Base-by-base conservation (phyloP, 2,888 invertebrate species). In the Pogonocherus hispidulus region DNA sequence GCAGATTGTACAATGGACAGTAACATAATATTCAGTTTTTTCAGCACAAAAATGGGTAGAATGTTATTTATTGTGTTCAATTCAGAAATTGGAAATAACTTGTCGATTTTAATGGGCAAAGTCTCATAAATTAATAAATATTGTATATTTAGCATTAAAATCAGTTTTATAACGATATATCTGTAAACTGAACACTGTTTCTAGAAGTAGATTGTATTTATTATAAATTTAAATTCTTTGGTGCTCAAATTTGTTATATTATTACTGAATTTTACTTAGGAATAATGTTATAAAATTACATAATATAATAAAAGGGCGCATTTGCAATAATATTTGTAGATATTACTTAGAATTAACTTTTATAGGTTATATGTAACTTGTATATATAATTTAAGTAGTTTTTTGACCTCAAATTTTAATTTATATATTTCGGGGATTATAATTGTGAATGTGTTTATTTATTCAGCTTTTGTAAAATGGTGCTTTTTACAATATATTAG, bases 301-400 rank as follows among this genome's bases (percentile, higher is more conserved):
- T 54, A 37, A 20, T 52, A 44, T 54, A 55, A 66, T 52, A 62
- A 68, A 32, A 69, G 78, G 78, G 78, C 78, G 70, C 67, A 78
- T 74, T 71, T 78, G 78, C 78, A 78, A 78, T 77, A 69, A 63
- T 67, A 64, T 75, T 52, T 57, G 70, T 76, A 70, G 54, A 56
- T 69, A 65, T 66, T 49, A 49, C n/a, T 44, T 66, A 44, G 44
- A 9, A 27, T 35, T 66, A 66, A 32, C 52, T 46, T 55, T 49
- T n/a, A 19, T 27, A 46, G 44, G 27, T 44, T 19, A 32, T 52
- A 44, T 22, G 14, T 57, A 27, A 14, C n/a, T 18, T 57, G 57
- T 57, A 57, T 46, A 57, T 57, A 55, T 55, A 32, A 37, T 20
- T 55, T 32, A 46, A 23, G 44, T 57, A 37, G 22, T 8, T 63